Percentiles rank a stretch among this genome's conserved stretches.
Conservation (phyloP, 53 echinoderm and acorn worm genomes). For the Apostichopus leukothele region DNA sequence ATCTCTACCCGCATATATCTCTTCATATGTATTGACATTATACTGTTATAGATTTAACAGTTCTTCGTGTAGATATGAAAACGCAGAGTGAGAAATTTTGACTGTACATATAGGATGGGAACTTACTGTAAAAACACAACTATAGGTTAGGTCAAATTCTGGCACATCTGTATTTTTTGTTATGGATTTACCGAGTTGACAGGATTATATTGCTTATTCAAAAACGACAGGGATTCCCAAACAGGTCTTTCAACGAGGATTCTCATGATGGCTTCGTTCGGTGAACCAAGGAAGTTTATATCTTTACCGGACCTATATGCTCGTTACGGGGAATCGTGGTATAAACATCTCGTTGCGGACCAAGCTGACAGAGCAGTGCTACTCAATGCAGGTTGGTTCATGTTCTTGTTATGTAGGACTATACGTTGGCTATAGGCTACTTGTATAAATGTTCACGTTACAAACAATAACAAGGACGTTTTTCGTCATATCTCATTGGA, state of each 20-base stretch:
- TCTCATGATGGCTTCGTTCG: slow-evolving; percentile 19
- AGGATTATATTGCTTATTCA: neutral
- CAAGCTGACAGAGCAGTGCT: slow-evolving; percentile 30
- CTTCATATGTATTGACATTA: neutral
- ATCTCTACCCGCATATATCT: slow-evolving; percentile 4
- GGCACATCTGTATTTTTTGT: neutral
- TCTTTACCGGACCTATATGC: neutral
- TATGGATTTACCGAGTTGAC: neutral
- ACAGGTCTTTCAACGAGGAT: neutral
- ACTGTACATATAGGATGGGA: neutral
- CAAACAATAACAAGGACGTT: too few species aligned
- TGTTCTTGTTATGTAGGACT: neutral
- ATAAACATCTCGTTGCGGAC: neutral
- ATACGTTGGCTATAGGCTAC: too few species aligned
- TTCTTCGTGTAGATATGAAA: neutral
- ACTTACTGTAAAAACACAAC: too few species aligned
- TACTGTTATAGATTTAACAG: neutral
- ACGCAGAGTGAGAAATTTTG: neutral
- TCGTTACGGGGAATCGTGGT: slow-evolving; percentile 9
- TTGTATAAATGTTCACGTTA: too few species aligned
- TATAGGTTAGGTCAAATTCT: neutral
- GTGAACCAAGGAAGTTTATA: slow-evolving; percentile 6
- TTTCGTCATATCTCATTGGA: too few species aligned
- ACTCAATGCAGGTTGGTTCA: slow-evolving; percentile 33
- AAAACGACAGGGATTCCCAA: neutral